Evolutionary conservation across 1,140 invertebrate species (phyloP).

Genomic region (Eurosta solidaginis): DNA sequence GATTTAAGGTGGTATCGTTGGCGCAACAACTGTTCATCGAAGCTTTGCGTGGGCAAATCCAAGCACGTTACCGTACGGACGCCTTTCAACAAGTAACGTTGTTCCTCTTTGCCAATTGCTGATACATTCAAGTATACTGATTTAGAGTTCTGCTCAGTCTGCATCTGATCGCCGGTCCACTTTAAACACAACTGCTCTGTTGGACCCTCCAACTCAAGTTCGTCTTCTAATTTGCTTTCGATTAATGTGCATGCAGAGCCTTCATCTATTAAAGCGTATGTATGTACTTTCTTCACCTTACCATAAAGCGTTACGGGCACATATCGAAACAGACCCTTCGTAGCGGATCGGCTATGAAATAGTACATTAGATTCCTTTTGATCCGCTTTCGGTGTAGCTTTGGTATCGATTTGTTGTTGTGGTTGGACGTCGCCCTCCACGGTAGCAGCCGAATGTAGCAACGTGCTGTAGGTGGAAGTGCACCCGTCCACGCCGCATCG

Average conservation of each 20-base stretch:
- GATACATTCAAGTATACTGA: neutral
- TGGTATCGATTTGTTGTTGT: neutral
- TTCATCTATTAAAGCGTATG: slow-evolving; percentile 12
- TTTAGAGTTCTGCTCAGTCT: neutral
- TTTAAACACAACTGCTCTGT: slow-evolving; percentile 17
- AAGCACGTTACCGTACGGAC: neutral
- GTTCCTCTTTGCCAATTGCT: neutral
- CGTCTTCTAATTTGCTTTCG: neutral
- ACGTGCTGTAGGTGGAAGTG: neutral
- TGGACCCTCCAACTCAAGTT: neutral
- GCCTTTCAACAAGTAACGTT: neutral
- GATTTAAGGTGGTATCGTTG: neutral
- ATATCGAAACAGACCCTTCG: neutral
- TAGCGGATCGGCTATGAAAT: neutral
- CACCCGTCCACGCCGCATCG: neutral
- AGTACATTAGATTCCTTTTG: neutral
- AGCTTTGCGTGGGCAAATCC: slow-evolving; percentile 18
- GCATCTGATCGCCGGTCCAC: slow-evolving; percentile 10
- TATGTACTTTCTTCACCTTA: neutral
- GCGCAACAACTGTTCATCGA: neutral
- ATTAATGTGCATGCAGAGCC: neutral
- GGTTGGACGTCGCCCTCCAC: neutral
- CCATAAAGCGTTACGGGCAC: neutral
- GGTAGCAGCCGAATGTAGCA: neutral
- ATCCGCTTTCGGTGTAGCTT: neutral